A percentile compares a stretch with the other conserved stretches of the same genome.
Evolutionary conservation across 2,888 invertebrate genomes (phyloP).

Genomic region (Odontothrips loti): DNA sequence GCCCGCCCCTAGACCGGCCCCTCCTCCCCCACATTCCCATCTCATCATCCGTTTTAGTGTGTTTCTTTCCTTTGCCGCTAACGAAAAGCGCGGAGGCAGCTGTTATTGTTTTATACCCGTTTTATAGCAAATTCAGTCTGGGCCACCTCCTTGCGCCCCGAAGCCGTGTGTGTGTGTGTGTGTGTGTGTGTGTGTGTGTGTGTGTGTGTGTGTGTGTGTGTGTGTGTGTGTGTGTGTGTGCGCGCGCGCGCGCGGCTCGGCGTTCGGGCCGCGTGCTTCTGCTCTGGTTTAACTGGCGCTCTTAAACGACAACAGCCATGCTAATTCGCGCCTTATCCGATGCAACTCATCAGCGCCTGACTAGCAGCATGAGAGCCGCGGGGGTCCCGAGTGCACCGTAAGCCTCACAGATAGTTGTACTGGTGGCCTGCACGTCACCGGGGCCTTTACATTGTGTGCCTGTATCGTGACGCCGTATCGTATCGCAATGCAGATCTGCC

Average conservation of each 20-base stretch:
- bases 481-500: neutral
- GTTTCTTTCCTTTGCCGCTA: neutral
- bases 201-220: too few species aligned
- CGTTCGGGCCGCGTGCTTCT: too few species aligned
- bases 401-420: neutral
- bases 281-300: neutral
- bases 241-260: too few species aligned
- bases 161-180: too few species aligned
- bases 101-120: slow-evolving; percentile 1
- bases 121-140: neutral
- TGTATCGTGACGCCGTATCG: neutral
- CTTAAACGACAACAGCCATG: neutral
- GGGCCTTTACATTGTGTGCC: too few species aligned
- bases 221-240: too few species aligned
- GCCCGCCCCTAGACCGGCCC: too few species aligned
- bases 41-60: too few species aligned
- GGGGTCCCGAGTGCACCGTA: neutral
- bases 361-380: neutral
- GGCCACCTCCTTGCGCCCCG: neutral
- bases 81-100: neutral
- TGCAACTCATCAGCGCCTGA: neutral
- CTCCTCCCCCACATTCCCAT: too few species aligned
- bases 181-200: too few species aligned
- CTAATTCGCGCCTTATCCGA: neutral
- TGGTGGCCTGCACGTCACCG: too few species aligned